These are phyloP conservation scores for Colletes collaris DNA, from an alignment of 2,888 invertebrate genomes.

Conservation along the genomic window DNA sequence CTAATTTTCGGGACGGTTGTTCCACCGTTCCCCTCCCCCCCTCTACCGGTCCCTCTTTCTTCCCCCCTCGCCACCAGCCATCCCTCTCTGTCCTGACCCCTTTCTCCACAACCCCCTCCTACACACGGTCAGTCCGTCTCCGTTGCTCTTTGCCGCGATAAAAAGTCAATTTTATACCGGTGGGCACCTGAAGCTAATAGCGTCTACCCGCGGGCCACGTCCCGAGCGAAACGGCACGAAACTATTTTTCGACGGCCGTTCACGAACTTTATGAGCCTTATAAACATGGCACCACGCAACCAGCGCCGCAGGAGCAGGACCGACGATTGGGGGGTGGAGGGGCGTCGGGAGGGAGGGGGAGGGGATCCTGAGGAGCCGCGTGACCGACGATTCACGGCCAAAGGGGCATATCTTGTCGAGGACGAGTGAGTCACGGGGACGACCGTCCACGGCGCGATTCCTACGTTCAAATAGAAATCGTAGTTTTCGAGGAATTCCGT, in stretches of 20 bases:
- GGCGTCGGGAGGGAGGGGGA: not conserved
- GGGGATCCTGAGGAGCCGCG: conserved; percentile 25
- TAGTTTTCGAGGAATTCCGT: conserved; percentile 50
- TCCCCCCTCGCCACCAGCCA: conserved; percentile 15
- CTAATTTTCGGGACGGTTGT: conserved; percentile 3
- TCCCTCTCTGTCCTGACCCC: not conserved
- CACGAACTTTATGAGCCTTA: conserved; percentile 79
- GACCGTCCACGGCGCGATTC: conserved; percentile 29
- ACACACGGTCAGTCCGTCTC: not conserved
- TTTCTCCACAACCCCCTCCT: conserved; percentile 3
- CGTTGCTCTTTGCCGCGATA: conserved; percentile 50
- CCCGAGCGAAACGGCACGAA: conserved; percentile 46
- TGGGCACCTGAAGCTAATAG: conserved; percentile 64
- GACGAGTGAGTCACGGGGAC: conserved; percentile 47
- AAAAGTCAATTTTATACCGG: conserved; percentile 68
- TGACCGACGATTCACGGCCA: conserved; percentile 36
- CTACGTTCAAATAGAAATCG: conserved; percentile 46
- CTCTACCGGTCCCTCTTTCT: not conserved
- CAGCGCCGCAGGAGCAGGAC: conserved; percentile 37
- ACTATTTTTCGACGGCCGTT: conserved; percentile 63
- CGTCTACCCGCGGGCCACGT: conserved; percentile 55
- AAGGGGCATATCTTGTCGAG: conserved; percentile 44
- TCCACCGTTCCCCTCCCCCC: conserved; percentile 16
- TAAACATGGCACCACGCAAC: conserved; percentile 77
- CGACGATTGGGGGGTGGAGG: not conserved